Evolutionary conservation across 2,888 invertebrate species (phyloP), one percentile per base, ranked within the genome.

Genomic region (Ormyrus rosae): DNA sequence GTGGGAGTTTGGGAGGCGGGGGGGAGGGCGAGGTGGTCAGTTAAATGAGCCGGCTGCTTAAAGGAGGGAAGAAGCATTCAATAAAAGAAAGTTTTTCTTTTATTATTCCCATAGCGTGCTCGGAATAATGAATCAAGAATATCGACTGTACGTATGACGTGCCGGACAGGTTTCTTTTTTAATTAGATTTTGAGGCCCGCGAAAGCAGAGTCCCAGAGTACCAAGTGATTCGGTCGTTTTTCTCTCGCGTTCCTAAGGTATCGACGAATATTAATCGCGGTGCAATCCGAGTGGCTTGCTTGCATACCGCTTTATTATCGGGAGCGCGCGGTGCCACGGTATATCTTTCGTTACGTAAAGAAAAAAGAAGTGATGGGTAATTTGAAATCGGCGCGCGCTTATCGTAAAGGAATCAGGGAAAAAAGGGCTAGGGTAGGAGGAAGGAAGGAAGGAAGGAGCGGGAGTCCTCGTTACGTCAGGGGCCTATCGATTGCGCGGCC

Each of bases 71-170:
- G 13, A 45, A 34, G 5, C 9, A 45, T 45, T 34, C 45, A 5
- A n/a, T 19, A 3, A 45, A 77, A 69, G 76, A 77, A 77, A 77
- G 76, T 70, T 77, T 19, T 46, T 56, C 10, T 19, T 64, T 67
- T 60, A 19, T 60, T 34, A 51, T 67, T 60, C 50, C 50, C 11
- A 58, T 70, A 58, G 53, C 67, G 63, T 55, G 46, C 19, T 8
- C 34, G 9, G 76, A 69, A 77, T 77, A 69, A 63, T 77, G 69
- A 69, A 77, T 63, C 63, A 77, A 55, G 8, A 58, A n/a, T 45
- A 13, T 50, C 68, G 53, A 13, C 34, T 53, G 19, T 63, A 6
- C 45, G 45, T n/a, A 45, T 53, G 19, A 48, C 46, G 11, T 6
- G 48, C 6, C n/a, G 19, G 19, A 45, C 46, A 34, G 53, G 63